Evolutionary conservation across 2,797 vertebrate genomes (phyloP).

Genomic region (Schizopygopsis pylzovi): DNA sequence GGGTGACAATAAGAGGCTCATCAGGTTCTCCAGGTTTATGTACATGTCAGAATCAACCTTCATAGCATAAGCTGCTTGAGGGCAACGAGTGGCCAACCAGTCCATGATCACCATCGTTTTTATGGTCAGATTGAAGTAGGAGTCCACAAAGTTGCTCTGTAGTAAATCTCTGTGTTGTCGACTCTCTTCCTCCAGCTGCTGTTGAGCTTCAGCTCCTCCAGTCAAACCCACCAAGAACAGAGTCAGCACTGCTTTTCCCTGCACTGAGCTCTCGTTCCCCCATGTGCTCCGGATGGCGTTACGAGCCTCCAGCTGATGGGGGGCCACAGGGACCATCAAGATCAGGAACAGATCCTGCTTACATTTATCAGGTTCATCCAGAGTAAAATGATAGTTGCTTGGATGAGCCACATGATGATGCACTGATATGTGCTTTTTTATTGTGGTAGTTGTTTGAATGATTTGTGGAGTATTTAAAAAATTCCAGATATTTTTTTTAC

Average conservation of each 20-base stretch:
- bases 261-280: constrained; percentile 65
- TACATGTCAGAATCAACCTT: constrained; percentile 83
- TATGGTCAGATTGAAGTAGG: constrained; percentile 78
- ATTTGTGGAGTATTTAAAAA: not conserved
- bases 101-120: constrained; percentile 71
- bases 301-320: constrained; percentile 42
- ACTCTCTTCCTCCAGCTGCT: constrained; percentile 51
- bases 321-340: constrained; percentile 72
- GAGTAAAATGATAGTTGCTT: constrained; percentile 72
- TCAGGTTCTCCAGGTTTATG: constrained; percentile 76
- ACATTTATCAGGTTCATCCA: constrained; percentile 73
- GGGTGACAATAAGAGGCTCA: constrained; percentile 64
- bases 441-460: not conserved
- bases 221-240: constrained; percentile 77
- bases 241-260: constrained; percentile 65
- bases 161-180: constrained; percentile 71
- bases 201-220: constrained; percentile 19
- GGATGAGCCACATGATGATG: constrained; percentile 67
- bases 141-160: constrained; percentile 77
- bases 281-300: constrained; percentile 46
- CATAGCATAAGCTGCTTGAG: constrained; percentile 71
- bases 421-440: not conserved
- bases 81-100: constrained; percentile 67
- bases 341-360: constrained; percentile 73
- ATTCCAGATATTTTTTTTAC: not conserved